Base-by-base conservation (phyloP, 2,113 vertebrate species). In the Thunnus maccoyii region DNA sequence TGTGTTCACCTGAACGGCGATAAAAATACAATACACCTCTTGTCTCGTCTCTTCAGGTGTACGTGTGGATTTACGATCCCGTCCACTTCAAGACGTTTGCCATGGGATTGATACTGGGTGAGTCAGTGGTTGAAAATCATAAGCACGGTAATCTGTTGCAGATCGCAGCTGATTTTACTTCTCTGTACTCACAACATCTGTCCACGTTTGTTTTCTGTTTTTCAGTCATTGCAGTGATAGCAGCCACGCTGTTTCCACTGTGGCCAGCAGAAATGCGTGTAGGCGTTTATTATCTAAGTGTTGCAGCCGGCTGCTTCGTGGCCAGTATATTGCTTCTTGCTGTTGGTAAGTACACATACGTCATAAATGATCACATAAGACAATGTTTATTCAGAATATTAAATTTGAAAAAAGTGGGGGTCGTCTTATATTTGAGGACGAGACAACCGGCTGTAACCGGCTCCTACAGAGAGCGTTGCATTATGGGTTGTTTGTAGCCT, bases 261-360 rank as follows among this genome's bases (percentile, higher is more conserved):
- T 99, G 98, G 98, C 98, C 98, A 0, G 97, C 98, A n/a, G 98
- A 99, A 86, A 99, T 99, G 98, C 96, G 98, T 48, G 98, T 99
- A 14, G 98, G 97, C 46, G 98, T 99, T 70, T 99, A 99, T 95
- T 99, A 99, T 91, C 95, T 99, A 84, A 99, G 98, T 14, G 98
- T 99, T 36, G 97, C 97, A 0, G 98, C 98, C 0, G 98, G 98
- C 90, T 99, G 98, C 88, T 99, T 99, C 44, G 98, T 99, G 13
- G 98, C 98, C 94, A 99, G 98, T 83, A 99, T 99, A 89, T 94
- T 99, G 60, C 96, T 99, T 15, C 96, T 99, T 1, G 98, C 98
- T 17, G 95, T 99, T 2, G 98, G 98, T 99, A 92, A 96, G 98
- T 96, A 5, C 4, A 4, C 12, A 1, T 3, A n/a, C 7, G 15